Base-by-base conservation (phyloP, 2,113 vertebrate genomes). In the Columbina picui region DNA sequence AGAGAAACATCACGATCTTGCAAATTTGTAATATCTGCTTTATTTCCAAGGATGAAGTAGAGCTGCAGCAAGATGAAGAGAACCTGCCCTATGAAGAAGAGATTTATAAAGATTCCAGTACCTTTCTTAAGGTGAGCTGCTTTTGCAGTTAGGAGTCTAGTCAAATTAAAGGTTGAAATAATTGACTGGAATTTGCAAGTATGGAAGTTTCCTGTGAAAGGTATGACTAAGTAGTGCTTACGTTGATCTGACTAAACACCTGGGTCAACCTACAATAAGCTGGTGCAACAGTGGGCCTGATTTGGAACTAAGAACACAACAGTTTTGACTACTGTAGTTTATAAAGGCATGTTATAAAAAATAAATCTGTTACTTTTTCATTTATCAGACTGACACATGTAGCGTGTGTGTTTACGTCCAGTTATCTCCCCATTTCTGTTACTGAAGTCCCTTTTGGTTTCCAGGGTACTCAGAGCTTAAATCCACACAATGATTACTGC, bases 401-500 rank as follows among this genome's bases (percentile, higher is more conserved):
- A 39, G 8, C 11, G 4, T 27, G 22, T 63, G 9, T 50, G 30
- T 75, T 5, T 10, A 1, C 25, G 38, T 74, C 25, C 45, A 22
- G 14, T 69, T 80, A 7, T 2, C 39, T 82, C 10, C 8, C 30
- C 1, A 0, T 34, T 85, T 49, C 30, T 14, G 32, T 75, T 14
- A 7, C 47, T 67, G 38, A 83, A 34, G 10, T 95, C 60, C 39
- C 15, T 73, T 65, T 90, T 95, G 34, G 96, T 93, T 83, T 89
- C 26, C 95, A 99, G 99, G 99, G 99, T 64, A 99, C 99, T 19
- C 99, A 99, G 96, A 99, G 99, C 95, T 98, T 99, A 93, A 99
- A 99, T 96, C 99, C 99, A 49, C 99, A 99, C 98, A 99, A 99
- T 5, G 99, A 99, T 94, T 99, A 99, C 92, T 99, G 99, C 96